Percentiles rank a stretch among this genome's conserved stretches.
Evolutionary conservation across 2,113 vertebrate genomes (phyloP).

Genomic region (Silurus asotus): DNA sequence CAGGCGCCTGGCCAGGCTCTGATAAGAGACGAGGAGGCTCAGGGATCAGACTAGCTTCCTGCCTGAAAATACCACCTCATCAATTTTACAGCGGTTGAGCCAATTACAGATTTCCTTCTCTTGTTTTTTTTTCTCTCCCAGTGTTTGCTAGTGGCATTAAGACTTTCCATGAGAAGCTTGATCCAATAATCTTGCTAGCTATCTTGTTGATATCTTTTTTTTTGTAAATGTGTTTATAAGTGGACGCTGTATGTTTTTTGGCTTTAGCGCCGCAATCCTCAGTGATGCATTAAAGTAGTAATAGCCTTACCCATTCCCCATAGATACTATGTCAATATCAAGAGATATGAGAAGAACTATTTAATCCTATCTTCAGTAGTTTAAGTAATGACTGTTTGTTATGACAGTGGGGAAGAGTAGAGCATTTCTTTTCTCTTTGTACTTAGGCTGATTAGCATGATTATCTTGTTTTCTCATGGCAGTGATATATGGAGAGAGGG

Average conservation of each 20-base stretch:
- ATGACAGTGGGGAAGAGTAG: constrained; percentile 50
- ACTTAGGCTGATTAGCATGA: constrained; percentile 57
- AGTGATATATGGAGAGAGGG: constrained; percentile 42
- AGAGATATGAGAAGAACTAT: constrained; percentile 28
- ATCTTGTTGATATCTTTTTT: not conserved
- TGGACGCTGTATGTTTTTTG: not conserved
- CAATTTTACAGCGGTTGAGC: constrained; percentile 34
- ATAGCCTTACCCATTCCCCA: not conserved
- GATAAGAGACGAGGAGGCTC: constrained; percentile 47
- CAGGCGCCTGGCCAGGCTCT: constrained; percentile 34
- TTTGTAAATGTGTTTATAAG: not conserved
- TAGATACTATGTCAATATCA: not conserved
- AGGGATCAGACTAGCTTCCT: constrained; percentile 52
- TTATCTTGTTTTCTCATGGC: constrained; percentile 51
- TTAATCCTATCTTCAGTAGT: constrained; percentile 57
- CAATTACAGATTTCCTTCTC: constrained; percentile 11
- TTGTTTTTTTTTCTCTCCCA: constrained; percentile 10
- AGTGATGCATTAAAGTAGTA: constrained; percentile 10
- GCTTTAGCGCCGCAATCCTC: not conserved
- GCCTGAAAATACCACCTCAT: constrained; percentile 46
- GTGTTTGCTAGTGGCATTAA: not conserved
- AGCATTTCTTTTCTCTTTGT: constrained; percentile 53
- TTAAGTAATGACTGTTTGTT: constrained; percentile 62
- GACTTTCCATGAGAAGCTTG: not conserved
- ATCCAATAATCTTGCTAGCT: not conserved